phyloP scores from a whole-genome alignment of 2,113 vertebrate genomes.

The Crotalus horridus region DNA sequence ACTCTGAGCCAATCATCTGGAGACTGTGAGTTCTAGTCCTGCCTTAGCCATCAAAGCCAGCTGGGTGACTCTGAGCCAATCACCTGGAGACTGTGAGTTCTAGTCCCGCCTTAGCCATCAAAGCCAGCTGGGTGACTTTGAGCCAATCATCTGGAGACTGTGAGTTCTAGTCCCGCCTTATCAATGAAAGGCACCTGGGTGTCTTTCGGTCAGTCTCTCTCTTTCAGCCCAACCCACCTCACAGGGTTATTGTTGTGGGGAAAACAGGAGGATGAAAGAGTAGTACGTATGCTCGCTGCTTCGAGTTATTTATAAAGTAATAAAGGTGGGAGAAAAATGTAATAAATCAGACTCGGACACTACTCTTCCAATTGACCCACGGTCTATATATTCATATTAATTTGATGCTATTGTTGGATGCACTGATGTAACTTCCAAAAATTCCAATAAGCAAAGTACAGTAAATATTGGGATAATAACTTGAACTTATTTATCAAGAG shows the following conservation, averaged over 20 bases:
- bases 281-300: background rate
- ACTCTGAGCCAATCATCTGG: too few relatives aligned
- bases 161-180: too few relatives aligned
- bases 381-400: conserved; percentile 2
- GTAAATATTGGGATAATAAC: conserved; percentile 34
- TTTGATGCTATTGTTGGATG: conserved; percentile 4
- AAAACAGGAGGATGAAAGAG: background rate
- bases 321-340: background rate
- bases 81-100: too few relatives aligned
- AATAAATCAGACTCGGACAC: background rate
- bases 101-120: too few relatives aligned
- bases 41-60: too few relatives aligned
- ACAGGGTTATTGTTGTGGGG: background rate
- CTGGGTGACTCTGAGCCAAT: too few relatives aligned
- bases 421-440: conserved; percentile 28
- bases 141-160: too few relatives aligned
- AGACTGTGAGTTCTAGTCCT: too few relatives aligned
- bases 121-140: too few relatives aligned
- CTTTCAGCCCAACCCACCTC: background rate
- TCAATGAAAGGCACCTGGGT: too few relatives aligned
- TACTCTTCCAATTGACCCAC: conserved; percentile 15
- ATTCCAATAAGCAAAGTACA: conserved; percentile 23
- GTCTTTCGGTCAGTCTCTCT: background rate
- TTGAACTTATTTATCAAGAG: conserved; percentile 13
- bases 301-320: background rate